A percentile compares a stretch with the other conserved stretches of the same genome.
phyloP scores from a whole-genome alignment of 2,113 vertebrate genomes.

The Osmerus eperlanus region DNA sequence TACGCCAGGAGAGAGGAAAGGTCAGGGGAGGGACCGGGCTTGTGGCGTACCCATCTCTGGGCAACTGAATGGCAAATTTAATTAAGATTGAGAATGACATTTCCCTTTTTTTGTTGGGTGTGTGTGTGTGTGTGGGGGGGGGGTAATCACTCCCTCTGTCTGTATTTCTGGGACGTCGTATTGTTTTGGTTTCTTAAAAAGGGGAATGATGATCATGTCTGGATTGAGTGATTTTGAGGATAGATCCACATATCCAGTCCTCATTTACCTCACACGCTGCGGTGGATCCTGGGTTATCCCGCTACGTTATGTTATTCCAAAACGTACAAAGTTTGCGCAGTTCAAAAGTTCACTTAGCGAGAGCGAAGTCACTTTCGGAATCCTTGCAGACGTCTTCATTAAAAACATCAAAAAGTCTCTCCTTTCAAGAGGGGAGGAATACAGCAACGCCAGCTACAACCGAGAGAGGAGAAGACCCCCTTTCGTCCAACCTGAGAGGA shows the following conservation, averaged over 20 bases:
- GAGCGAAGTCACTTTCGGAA: slow-evolving; percentile 32
- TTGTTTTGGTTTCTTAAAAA: too few relatives aligned
- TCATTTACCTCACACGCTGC: too few relatives aligned
- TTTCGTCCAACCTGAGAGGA: background rate
- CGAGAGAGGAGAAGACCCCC: background rate
- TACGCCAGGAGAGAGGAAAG: slow-evolving; percentile 55
- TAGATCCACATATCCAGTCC: too few relatives aligned
- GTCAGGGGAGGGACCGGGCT: slow-evolving; percentile 49
- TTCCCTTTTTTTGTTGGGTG: slow-evolving; percentile 26
- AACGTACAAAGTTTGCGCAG: slow-evolving; percentile 42
- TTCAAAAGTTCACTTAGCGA: slow-evolving; percentile 45
- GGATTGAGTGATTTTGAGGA: too few relatives aligned
- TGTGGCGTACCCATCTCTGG: slow-evolving; percentile 29
- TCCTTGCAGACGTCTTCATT: slow-evolving; percentile 48
- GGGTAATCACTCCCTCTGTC: slow-evolving; percentile 20
- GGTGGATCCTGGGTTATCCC: too few relatives aligned
- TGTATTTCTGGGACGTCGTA: slow-evolving; percentile 43
- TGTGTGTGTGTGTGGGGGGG: background rate
- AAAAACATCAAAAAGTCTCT: slow-evolving; percentile 50
- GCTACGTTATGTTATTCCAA: too few relatives aligned
- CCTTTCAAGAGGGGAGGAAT: background rate
- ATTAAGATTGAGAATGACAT: slow-evolving; percentile 65
- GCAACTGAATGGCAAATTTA: slow-evolving; percentile 43
- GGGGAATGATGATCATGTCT: too few relatives aligned
- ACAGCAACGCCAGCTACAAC: background rate